Base-by-base conservation (phyloP, 2,888 invertebrate species). In the Ecliptopera silaceata region DNA sequence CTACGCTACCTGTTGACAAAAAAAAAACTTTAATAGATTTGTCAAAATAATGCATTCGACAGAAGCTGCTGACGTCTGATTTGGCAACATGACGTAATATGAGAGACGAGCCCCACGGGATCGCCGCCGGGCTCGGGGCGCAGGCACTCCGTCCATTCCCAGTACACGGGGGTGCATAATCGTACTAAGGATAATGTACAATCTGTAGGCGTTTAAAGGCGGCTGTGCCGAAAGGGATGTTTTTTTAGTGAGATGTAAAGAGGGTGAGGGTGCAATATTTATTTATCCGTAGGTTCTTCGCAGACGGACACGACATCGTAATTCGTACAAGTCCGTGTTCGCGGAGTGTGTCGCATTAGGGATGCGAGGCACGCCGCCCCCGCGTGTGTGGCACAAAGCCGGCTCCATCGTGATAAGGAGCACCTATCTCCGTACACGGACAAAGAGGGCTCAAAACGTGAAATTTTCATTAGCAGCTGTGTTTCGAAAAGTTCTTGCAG, bases 181-280 rank as follows among this genome's bases (percentile, higher is more conserved):
- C 89, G 88, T 86, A 89, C 88, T 89, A 88, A 90, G 89, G 91
- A 91, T 90, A 91, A 90, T 91, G 90, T 91, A 91, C 91, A 91
- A 91, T 91, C 91, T 91, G 91, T 90, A 91, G 91, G 89, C 91
- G 89, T 91, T 91, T 91, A 91, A 90, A 91, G 90, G 87, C 89
- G 84, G 89, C 89, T 85, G 87, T 84, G 82, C 74, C 82, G 84
- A 88, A 90, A 91, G 91, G 91, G 90, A 91, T 90, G 90, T 91
- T 91, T 91, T 90, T 91, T 91, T 90, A 86, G 86, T 82, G 80
- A 85, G 80, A 85, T 84, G 88, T 84, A 72, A 79, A 89, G 91
- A 89, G 91, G 91, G 91, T 82, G 91, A 91, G 91, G 91, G 91
- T 88, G 89, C 88, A 89, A 87, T 89, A 91, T 90, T 90, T 90